Percentiles rank a stretch among this genome's conserved stretches.
Conservation (phyloP, 2,797 vertebrate species). For the Simalia tracyae region DNA sequence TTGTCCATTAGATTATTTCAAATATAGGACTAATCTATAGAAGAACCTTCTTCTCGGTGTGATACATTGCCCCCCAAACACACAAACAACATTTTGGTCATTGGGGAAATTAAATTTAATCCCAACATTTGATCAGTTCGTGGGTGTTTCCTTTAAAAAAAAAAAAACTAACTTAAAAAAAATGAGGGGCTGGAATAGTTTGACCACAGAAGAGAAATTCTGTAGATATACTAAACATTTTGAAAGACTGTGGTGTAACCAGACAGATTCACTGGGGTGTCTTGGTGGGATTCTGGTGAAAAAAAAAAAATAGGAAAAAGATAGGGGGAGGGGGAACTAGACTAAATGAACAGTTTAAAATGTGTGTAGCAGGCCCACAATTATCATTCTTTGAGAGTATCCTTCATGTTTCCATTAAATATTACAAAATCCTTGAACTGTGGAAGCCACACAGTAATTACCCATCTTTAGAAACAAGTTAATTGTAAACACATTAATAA, state of each 20-base stretch:
- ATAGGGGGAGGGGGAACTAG: neutral
- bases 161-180: neutral
- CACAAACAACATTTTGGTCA: neutral
- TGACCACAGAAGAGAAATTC: neutral
- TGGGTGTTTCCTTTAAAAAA: neutral
- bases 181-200: neutral
- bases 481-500: conserved; percentile 57
- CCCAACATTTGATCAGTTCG: neutral
- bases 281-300: neutral
- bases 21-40: neutral
- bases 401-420: conserved; percentile 37
- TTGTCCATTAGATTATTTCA: neutral
- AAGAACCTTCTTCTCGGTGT: neutral
- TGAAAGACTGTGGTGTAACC: neutral
- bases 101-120: neutral
- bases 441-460: conserved; percentile 45
- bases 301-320: neutral
- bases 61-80: neutral
- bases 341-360: neutral
- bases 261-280: neutral
- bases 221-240: neutral
- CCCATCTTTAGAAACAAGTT: conserved; percentile 43
- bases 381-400: neutral
- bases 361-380: neutral
- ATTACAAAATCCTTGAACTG: conserved; percentile 48